phyloP scores from a whole-genome alignment of 2,113 vertebrate species.

The Stictonetta naevosa region DNA sequence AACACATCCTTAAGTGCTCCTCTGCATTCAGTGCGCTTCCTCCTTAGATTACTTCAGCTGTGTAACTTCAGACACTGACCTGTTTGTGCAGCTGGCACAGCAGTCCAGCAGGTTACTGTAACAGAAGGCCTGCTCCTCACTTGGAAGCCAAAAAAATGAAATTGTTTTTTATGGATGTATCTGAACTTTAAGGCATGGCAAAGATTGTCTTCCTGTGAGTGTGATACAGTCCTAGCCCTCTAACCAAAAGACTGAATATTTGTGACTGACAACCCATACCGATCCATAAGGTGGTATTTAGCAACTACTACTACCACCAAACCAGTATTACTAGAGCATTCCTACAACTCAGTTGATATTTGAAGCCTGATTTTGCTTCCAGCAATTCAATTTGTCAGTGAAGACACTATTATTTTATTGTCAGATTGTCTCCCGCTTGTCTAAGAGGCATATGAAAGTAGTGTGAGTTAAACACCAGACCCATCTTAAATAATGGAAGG shows the following conservation, averaged over 20 bases:
- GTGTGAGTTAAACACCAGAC: not conserved
- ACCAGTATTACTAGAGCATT: not conserved
- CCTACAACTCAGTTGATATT: not conserved
- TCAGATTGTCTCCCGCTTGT: not conserved
- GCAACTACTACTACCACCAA: not conserved
- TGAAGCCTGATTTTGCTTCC: not conserved
- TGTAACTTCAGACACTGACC: not conserved
- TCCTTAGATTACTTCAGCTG: not conserved
- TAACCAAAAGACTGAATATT: not conserved
- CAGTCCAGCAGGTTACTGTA: not conserved
- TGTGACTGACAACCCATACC: not conserved
- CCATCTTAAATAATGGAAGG: not conserved
- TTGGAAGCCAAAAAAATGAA: not conserved
- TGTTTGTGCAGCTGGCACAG: not conserved
- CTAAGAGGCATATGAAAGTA: not conserved
- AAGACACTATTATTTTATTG: not conserved
- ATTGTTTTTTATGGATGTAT: not conserved
- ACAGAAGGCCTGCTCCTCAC: not conserved
- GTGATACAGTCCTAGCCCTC: not conserved
- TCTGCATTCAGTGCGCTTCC: not conserved
- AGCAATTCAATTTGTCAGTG: not conserved
- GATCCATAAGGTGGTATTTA: not conserved
- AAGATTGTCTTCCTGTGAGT: not conserved
- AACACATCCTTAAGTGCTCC: not conserved
- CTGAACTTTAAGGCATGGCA: not conserved